Base-by-base conservation (phyloP, 2,888 invertebrate species). In the Molanna angustata region DNA sequence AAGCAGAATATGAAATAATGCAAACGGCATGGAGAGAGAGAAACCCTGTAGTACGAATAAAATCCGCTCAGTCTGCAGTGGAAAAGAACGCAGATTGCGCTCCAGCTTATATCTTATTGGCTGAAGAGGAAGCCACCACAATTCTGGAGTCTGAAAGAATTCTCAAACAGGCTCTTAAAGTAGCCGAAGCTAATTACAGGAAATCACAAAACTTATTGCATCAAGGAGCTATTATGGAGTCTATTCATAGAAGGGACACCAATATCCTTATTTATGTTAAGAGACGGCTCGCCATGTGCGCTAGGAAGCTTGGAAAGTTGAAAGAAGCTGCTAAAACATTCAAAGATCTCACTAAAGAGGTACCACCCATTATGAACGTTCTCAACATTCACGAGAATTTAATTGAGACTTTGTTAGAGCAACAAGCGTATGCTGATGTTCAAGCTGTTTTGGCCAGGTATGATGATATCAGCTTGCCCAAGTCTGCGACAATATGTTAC, bases 271-370 rank as follows among this genome's bases (percentile, higher is more conserved):
- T 96, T 66, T 98, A 97, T 70, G 88, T 96, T 49, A 90, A 93
- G 72, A 81, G 97, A 50, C 81, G 98, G 58, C 73, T 95, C 56
- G 98, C 96, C n/a, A 96, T 97, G 96, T 97, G 96, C 75, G 92
- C 94, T 22, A 81, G 97, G 52, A 94, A 95, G 66, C 78, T 97
- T 51, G 95, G 96, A 9, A 89, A 94, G 64, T 78, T 96, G 60
- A 91, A 94, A 71, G 97, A 97, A 73, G 94, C 96, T 1, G 89
- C 95, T 19, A 95, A 98, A 71, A 89, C 94, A 82, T 96, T 97
- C 79, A 83, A 96, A 65, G 97, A 98, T 77, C 77, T 97, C 58
- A 92, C 94, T 47, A 96, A 97, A 74, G 97, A 98, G 76, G 88
- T 91, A 61, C 95, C 95, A 63, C 94, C 96, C 9, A 90, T 94